Conservation (phyloP, 1,140 invertebrate genomes). For the Lysiphlebus fabarum region DNA sequence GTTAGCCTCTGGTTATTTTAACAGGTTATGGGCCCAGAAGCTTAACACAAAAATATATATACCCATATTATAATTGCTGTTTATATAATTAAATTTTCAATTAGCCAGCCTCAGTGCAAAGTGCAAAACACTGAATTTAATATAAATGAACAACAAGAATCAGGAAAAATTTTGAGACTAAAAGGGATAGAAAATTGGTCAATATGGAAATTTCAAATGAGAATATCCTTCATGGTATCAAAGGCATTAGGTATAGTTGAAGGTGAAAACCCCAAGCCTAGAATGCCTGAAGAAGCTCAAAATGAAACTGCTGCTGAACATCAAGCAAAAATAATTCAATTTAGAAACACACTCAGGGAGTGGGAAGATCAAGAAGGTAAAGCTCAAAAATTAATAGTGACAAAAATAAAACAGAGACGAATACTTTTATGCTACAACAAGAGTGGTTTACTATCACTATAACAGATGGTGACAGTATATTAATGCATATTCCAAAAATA, state of each 20-base stretch:
- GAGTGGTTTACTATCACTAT: too few species aligned
- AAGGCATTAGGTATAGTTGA: slow-evolving; percentile 1
- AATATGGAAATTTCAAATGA: slow-evolving; percentile 18
- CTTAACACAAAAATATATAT: too few species aligned
- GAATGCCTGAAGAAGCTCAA: neutral
- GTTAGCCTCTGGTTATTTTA: neutral
- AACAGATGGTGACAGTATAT: slow-evolving; percentile 24
- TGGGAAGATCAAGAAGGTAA: slow-evolving; percentile 26
- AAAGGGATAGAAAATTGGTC: slow-evolving; percentile 7
- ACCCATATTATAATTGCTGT: too few species aligned
- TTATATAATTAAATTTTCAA: too few species aligned
- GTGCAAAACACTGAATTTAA: too few species aligned
- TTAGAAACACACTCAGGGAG: neutral
- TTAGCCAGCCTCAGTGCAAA: too few species aligned
- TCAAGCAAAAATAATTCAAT: neutral
- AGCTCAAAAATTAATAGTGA: slow-evolving; percentile 32
- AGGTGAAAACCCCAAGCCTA: neutral
- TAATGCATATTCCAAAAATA: slow-evolving; percentile 32
- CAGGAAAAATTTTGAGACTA: slow-evolving; percentile 3
- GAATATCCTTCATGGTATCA: slow-evolving; percentile 4
- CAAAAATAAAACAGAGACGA: slow-evolving; percentile 27
- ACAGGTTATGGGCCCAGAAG: too few species aligned
- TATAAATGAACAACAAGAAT: neutral
- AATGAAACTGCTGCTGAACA: neutral
- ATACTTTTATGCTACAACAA: slow-evolving; percentile 26